These are phyloP conservation scores for Aphelocoma californica DNA, from an alignment of 2,797 vertebrate genomes.

Conservation along the genomic window DNA sequence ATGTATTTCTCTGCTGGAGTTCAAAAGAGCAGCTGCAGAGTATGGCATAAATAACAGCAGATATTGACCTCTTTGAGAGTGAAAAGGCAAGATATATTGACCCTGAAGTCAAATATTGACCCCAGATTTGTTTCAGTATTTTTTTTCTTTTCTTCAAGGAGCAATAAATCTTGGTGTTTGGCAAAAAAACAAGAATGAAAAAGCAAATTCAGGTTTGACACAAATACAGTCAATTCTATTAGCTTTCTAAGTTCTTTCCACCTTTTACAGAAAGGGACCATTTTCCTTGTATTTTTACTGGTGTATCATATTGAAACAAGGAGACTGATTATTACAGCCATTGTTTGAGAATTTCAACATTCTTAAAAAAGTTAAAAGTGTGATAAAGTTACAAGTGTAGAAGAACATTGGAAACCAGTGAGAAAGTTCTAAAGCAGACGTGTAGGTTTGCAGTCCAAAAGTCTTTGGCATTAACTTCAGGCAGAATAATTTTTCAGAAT, in stretches of 20 bases:
- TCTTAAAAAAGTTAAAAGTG: background rate
- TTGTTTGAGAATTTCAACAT: background rate
- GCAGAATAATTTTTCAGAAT: background rate
- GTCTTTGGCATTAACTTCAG: background rate
- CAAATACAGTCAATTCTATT: background rate
- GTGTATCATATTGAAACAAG: background rate
- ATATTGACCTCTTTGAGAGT: constrained; percentile 1
- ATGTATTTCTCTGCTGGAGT: constrained; percentile 38
- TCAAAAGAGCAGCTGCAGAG: constrained; percentile 56
- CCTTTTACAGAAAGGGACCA: background rate
- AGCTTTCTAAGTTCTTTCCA: background rate
- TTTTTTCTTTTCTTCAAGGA: background rate
- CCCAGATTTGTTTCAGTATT: constrained; percentile 2
- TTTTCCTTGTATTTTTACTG: background rate
- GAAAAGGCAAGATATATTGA: constrained; percentile 24
- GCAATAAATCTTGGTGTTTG: background rate
- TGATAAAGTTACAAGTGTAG: background rate
- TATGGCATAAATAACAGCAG: constrained; percentile 30
- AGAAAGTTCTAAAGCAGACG: background rate
- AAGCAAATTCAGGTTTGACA: background rate
- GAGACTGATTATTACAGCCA: background rate
- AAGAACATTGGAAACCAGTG: background rate
- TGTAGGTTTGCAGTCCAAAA: background rate
- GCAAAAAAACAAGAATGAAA: background rate
- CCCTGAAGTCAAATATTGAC: constrained; percentile 35